phyloP scores from a whole-genome alignment of 2,113 vertebrate species.

The Ptychochromis oligacanthus region DNA sequence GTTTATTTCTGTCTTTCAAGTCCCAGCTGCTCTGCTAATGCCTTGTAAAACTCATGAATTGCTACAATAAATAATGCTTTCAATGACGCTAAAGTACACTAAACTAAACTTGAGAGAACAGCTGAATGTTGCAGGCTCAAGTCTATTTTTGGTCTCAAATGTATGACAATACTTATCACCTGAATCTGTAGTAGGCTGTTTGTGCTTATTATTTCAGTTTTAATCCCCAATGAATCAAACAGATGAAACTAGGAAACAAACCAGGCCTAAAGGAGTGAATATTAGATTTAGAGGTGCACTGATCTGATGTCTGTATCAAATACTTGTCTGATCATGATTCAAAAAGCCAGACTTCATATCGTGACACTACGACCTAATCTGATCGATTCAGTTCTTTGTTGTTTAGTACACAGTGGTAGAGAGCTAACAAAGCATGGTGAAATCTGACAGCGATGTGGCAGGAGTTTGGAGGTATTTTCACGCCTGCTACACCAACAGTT shows the following conservation, averaged over 20 bases:
- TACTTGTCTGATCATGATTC: not conserved
- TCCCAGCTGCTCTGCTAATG: conserved; percentile 77
- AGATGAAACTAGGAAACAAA: not conserved
- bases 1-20: conserved; percentile 77
- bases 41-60: conserved; percentile 60
- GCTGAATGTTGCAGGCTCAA: not conserved
- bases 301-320: not conserved
- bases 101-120: conserved; percentile 5
- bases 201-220: not conserved
- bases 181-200: not conserved
- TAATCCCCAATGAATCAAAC: not conserved
- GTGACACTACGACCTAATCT: not conserved
- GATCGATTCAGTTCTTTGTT: not conserved
- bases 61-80: conserved; percentile 45
- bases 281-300: not conserved
- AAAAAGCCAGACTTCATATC: not conserved
- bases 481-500: too few relatives aligned
- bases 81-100: conserved; percentile 21
- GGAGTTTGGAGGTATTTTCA: too few relatives aligned
- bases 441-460: too few relatives aligned
- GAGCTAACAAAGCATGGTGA: not conserved
- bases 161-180: not conserved
- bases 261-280: not conserved
- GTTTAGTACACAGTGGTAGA: not conserved
- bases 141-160: not conserved